phyloP scores from a whole-genome alignment of 2,797 vertebrate species.

The Taeniopygia guttata region DNA sequence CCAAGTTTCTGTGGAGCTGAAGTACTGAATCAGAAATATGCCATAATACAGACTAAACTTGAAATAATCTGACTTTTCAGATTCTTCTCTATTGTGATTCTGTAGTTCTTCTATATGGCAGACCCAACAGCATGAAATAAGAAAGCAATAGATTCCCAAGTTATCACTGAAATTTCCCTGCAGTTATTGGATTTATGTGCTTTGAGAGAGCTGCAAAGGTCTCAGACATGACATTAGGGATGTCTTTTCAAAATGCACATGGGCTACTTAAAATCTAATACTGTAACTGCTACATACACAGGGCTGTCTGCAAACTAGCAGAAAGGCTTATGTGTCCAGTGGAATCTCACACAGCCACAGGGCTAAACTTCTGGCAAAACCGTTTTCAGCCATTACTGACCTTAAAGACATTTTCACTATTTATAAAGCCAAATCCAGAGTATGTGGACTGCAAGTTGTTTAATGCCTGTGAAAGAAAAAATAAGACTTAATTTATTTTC shows the following conservation, averaged over 20 bases:
- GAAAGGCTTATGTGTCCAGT: neutral
- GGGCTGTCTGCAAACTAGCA: neutral
- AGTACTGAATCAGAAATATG: neutral
- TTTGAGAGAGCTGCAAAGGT: neutral
- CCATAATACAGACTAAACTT: neutral
- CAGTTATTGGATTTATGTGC: neutral
- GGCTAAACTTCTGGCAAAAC: neutral
- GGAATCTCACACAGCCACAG: neutral
- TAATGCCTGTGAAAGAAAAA: conserved; percentile 80
- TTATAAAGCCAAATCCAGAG: conserved; percentile 92
- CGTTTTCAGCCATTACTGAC: conserved; percentile 41
- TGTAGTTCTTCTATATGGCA: neutral
- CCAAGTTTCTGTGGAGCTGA: neutral
- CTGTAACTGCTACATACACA: neutral
- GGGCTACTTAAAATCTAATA: neutral
- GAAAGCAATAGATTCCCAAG: neutral
- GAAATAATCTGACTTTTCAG: neutral
- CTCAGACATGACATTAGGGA: neutral
- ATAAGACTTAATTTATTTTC: neutral
- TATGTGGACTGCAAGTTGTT: conserved; percentile 97
- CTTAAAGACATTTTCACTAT: conserved; percentile 98
- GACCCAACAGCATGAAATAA: neutral
- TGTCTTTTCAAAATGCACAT: neutral
- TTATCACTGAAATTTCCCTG: neutral
- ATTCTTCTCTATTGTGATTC: neutral